These are phyloP conservation scores for Amphimallon solstitiale DNA, from an alignment of 2,888 invertebrate genomes.

Conservation along the genomic window DNA sequence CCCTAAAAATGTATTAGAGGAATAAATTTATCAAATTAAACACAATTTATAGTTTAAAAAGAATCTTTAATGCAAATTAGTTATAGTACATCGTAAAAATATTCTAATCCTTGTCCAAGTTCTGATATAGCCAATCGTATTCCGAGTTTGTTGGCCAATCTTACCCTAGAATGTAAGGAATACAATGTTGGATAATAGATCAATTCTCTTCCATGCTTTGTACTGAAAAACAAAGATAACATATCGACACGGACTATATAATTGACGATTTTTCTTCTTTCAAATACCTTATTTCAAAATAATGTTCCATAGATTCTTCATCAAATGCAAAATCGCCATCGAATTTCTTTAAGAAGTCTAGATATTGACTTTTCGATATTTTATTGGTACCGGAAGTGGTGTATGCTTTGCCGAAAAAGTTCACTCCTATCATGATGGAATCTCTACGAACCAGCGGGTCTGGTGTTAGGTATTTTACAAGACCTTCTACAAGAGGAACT, in stretches of 20 bases:
- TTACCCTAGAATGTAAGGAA: conserved; percentile 14
- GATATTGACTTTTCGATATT: conserved; percentile 13
- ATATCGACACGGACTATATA: not conserved
- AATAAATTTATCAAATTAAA: too few relatives aligned
- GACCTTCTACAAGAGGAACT: conserved; percentile 1
- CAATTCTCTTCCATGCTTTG: not conserved
- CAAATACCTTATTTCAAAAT: conserved; percentile 23
- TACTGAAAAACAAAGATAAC: conserved; percentile 4
- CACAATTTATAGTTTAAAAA: too few relatives aligned
- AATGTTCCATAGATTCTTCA: conserved; percentile 16
- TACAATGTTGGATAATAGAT: conserved; percentile 27
- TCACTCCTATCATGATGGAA: conserved; percentile 15
- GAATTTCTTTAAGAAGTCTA: conserved; percentile 12
- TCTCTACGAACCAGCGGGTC: conserved; percentile 8
- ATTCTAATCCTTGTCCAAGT: conserved; percentile 28
- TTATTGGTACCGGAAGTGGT: not conserved
- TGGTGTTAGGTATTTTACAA: conserved; percentile 22
- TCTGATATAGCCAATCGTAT: conserved; percentile 17
- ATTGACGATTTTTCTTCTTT: not conserved
- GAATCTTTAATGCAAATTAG: not conserved
- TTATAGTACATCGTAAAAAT: conserved; percentile 35
- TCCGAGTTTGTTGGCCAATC: conserved; percentile 26
- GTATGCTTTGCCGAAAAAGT: conserved; percentile 25
- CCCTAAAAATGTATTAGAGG: too few relatives aligned
- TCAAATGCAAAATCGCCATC: conserved; percentile 20